These are phyloP conservation scores for Holothuria leucospilota DNA, from an alignment of 53 echinoderm and acorn worm species.

Conservation along the genomic window DNA sequence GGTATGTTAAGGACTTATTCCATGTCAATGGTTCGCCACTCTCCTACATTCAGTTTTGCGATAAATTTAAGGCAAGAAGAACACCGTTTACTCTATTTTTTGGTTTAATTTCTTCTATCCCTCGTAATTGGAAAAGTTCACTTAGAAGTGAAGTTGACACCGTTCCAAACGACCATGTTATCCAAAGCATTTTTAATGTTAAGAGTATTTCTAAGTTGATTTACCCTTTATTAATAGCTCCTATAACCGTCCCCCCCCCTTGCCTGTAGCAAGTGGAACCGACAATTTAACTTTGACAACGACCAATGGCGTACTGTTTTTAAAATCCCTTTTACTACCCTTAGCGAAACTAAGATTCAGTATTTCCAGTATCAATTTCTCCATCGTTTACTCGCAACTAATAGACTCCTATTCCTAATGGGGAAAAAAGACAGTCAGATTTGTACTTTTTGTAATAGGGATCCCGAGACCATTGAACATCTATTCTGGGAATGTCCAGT, in stretches of 20 bases:
- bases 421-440: too few species aligned
- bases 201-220: not conserved
- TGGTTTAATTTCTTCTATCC: not conserved
- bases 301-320: too few species aligned
- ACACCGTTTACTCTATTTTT: not conserved
- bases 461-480: not conserved
- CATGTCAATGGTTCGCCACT: not conserved
- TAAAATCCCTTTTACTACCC: too few species aligned
- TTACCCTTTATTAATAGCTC: not conserved
- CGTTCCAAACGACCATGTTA: too few species aligned
- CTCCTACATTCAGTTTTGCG: not conserved
- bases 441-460: not conserved
- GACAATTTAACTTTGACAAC: too few species aligned
- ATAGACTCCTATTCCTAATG: too few species aligned
- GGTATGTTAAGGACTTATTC: not conserved
- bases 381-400: too few species aligned
- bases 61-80: not conserved
- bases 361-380: too few species aligned
- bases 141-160: too few species aligned
- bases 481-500: too few species aligned
- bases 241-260: not conserved
- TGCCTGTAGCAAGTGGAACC: not conserved
- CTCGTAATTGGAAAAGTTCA: not conserved
- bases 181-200: not conserved
- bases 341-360: too few species aligned